Evolutionary conservation across 2,113 vertebrate genomes (phyloP).

Genomic region (Hirundichthys speculiger): DNA sequence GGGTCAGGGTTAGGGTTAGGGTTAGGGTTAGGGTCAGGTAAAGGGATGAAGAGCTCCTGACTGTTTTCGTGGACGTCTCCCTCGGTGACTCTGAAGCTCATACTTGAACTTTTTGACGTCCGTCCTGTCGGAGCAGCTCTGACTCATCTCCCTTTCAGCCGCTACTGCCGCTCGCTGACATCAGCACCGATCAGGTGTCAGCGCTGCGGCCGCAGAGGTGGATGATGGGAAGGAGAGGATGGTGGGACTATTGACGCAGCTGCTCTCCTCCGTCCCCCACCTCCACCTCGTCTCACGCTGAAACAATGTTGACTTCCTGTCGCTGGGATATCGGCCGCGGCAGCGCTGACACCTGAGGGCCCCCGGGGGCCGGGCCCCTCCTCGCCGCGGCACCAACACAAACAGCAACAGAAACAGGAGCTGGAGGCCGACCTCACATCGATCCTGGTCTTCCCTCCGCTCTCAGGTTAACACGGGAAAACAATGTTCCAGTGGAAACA

Average conservation of each 20-base stretch:
- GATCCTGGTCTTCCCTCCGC: neutral
- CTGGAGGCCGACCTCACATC: neutral
- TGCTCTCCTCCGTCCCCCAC: constrained; percentile 16
- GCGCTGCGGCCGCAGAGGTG: neutral
- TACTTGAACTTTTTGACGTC: neutral
- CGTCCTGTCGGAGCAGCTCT: neutral
- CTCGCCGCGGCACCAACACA: neutral
- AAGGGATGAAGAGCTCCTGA: no score
- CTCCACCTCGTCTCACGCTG: neutral
- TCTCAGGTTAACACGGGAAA: neutral
- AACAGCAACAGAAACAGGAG: constrained; percentile 26
- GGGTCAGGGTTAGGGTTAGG: no score
- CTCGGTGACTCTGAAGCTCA: neutral
- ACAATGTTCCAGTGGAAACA: constrained; percentile 18
- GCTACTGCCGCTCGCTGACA: neutral
- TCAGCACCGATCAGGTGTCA: constrained; percentile 9
- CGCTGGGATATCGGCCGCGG: neutral
- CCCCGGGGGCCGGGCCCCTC: neutral
- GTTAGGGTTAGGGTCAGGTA: no score
- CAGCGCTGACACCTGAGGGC: constrained; percentile 21
- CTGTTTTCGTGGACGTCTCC: no score
- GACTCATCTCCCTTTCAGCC: neutral
- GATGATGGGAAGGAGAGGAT: constrained; percentile 1
- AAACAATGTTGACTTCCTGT: constrained; percentile 6
- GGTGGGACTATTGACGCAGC: constrained; percentile 38